Conservation (phyloP, 37 sponge, comb jelly and placozoan genomes). For the Corticium candelabrum region DNA sequence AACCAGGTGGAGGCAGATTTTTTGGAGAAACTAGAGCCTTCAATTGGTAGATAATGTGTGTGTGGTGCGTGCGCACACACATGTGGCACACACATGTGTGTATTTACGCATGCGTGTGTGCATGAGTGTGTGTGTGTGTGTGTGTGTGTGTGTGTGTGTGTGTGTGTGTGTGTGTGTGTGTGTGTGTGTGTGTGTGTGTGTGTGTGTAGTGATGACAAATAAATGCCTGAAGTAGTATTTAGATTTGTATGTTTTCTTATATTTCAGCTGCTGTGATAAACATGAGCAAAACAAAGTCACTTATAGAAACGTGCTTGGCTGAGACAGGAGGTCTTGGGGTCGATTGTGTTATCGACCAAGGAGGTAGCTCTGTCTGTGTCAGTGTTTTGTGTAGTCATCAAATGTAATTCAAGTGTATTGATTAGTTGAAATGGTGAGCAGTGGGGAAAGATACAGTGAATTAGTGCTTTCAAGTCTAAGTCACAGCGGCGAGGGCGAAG, state of each 20-base stretch:
- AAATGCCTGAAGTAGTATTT: neutral
- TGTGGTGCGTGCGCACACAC: neutral
- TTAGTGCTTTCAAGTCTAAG: neutral
- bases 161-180: neutral
- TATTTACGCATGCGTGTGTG: no score
- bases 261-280: conserved; percentile 22
- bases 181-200: conserved; percentile 7
- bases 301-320: conserved; percentile 49
- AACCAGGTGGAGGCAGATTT: conserved; percentile 41
- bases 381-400: neutral
- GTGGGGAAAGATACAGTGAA: neutral
- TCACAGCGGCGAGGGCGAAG: conserved; percentile 3
- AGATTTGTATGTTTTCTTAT: no score
- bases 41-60: conserved; percentile 37
- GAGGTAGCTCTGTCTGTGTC: conserved; percentile 36
- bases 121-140: neutral
- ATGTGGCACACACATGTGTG: neutral
- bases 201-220: neutral
- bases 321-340: conserved; percentile 82
- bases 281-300: conserved; percentile 7
- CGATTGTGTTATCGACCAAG: conserved; percentile 55
- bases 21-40: conserved; percentile 32
- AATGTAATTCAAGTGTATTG: no score
- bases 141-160: neutral
- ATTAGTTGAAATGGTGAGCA: conserved; percentile 3